Conservation (phyloP, 2,888 invertebrate genomes). For the Quadroppia sp. region DNA sequence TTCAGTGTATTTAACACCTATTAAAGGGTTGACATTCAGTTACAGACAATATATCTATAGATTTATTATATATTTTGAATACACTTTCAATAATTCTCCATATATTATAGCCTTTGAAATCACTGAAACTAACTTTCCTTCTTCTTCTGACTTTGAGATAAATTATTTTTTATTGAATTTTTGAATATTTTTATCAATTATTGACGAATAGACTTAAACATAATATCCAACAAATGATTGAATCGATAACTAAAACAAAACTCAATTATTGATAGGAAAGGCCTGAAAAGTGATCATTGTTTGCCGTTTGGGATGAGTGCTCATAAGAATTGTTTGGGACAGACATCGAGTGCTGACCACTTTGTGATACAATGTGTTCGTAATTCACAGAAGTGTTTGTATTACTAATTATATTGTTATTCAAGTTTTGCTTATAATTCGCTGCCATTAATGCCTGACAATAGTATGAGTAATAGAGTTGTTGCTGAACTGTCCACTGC, state of each 20-base stretch:
- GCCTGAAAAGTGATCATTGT: background rate
- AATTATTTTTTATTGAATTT: no score
- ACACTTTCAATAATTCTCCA: no score
- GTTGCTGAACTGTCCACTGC: constrained; percentile 27
- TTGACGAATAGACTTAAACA: background rate
- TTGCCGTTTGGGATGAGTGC: background rate
- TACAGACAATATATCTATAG: no score
- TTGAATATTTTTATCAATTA: background rate
- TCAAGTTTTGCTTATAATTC: background rate
- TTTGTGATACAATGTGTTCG: background rate
- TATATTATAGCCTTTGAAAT: no score
- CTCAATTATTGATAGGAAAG: background rate
- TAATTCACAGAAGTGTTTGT: background rate
- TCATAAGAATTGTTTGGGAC: background rate
- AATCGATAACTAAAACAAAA: background rate
- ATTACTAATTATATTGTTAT: background rate
- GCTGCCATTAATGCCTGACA: constrained; percentile 57
- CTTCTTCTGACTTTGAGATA: no score
- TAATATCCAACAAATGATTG: no score
- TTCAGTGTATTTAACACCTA: no score
- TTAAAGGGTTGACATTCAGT: no score
- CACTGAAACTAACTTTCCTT: no score
- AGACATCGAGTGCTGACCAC: background rate
- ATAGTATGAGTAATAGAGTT: constrained; percentile 42
- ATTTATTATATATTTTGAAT: no score